phyloP scores from a whole-genome alignment of 2,888 invertebrate species.

The Netelia virgata region DNA sequence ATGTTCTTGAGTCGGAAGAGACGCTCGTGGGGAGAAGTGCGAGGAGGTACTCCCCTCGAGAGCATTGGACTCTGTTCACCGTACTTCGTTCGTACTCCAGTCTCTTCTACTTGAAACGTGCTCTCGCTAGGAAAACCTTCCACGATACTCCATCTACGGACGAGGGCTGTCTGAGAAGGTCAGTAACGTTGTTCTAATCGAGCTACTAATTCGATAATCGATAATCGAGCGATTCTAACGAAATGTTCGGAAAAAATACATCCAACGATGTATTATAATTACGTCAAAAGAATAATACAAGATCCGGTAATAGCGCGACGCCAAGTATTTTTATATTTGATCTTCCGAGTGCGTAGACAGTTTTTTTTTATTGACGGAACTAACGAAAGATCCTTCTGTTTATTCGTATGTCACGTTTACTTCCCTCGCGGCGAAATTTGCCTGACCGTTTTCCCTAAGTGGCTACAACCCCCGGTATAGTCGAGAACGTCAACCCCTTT shows the following conservation, averaged over 20 bases:
- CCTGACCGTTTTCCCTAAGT: constrained; percentile 18
- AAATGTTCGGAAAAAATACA: neutral
- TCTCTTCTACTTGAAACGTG: constrained; percentile 27
- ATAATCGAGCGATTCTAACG: constrained; percentile 1
- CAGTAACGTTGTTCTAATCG: constrained; percentile 18
- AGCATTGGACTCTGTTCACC: constrained; percentile 37
- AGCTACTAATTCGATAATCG: constrained; percentile 10
- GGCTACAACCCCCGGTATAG: constrained; percentile 20
- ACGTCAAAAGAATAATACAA: too few relatives aligned
- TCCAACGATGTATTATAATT: too few relatives aligned
- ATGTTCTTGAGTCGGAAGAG: constrained; percentile 55
- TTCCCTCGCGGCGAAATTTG: neutral
- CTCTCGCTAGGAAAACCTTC: constrained; percentile 19
- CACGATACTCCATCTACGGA: neutral
- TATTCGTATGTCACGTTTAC: neutral
- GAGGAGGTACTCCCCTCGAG: constrained; percentile 8
- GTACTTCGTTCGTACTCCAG: constrained; percentile 37
- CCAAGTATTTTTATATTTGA: neutral
- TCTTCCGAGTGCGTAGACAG: too few relatives aligned
- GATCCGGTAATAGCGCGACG: too few relatives aligned
- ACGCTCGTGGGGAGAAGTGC: constrained; percentile 6
- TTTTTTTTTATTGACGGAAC: neutral
- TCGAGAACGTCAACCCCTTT: constrained; percentile 21
- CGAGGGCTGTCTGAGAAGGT: constrained; percentile 17
- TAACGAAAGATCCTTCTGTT: neutral